phyloP scores from a whole-genome alignment of 64 coral and sea anemone species.

The Acropora tenuis region DNA sequence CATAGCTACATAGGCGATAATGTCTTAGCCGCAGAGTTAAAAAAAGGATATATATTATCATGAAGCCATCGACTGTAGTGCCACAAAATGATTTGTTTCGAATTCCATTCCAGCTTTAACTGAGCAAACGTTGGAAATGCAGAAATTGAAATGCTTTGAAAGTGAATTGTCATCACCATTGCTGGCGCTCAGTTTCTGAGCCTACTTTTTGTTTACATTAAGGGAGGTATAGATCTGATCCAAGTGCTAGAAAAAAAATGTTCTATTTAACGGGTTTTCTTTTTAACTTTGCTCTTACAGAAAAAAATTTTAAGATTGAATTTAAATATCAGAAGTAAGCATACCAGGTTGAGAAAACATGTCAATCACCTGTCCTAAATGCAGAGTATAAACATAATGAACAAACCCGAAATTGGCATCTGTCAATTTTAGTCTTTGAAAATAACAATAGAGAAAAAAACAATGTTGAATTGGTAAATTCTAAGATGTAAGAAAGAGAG shows the following conservation, averaged over 20 bases:
- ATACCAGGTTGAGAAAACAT: not conserved
- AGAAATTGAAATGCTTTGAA: not conserved
- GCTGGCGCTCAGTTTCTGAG: not conserved
- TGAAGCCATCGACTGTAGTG: not conserved
- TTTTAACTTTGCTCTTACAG: not conserved
- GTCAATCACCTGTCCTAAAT: not conserved
- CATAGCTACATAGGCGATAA: not conserved
- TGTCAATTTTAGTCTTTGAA: not conserved
- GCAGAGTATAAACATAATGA: not conserved
- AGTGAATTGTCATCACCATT: constrained; percentile 1
- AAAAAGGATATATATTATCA: not conserved
- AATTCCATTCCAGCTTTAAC: constrained; percentile 1
- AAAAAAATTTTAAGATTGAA: not conserved
- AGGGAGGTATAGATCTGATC: not conserved
- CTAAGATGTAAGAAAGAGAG: not conserved
- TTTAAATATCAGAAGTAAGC: not conserved
- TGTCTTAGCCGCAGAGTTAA: not conserved
- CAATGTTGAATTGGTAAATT: not conserved
- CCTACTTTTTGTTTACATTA: not conserved
- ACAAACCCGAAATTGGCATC: not conserved
- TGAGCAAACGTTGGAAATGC: constrained; percentile 1
- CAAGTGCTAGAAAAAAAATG: not conserved
- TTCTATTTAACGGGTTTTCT: not conserved
- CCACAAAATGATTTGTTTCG: not conserved
- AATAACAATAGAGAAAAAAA: not conserved